Evolutionary conservation across 2,888 invertebrate genomes (phyloP), one percentile per base, ranked within the genome.

Genomic region (Mechanitis messenoides): DNA sequence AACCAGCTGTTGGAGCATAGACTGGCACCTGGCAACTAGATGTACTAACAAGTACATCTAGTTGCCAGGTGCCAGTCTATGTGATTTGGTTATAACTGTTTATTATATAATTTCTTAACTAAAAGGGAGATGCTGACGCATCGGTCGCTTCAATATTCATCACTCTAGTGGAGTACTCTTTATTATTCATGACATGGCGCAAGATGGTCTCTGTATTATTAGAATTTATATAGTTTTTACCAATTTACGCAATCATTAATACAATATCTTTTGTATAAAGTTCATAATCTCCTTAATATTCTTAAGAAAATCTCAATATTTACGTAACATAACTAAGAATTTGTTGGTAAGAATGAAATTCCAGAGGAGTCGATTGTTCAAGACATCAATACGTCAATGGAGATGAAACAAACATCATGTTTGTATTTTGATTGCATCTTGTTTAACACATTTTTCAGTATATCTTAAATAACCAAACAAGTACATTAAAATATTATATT

Each of bases 121-220:
- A 20, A 20, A 20, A 20, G 20, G 20, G 20, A 20, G 56, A 20
- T 50, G 66, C 64, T 66, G 66, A 64, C 62, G 61, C 64, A 64
- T 62, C 61, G 60, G 61, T 63, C 58, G 61, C 54, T 65, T 62
- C 58, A 66, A 60, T 66, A 64, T 64, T 66, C 66, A 66, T 66
- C 62, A 54, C 56, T 61, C 58, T 56, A 61, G 58, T 58, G 50
- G 31, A 62, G 62, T 59, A 47, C 60, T 62, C 57, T 63, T 66
- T 50, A 62, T 59, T 66, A 66, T 64, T 56, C 60, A 66, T 62
- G 42, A 42, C 58, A 54, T 59, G 60, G 45, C n/a, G 28, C 47
- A 31, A 50, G 50, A 50, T 50, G 47, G 12, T 50, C 50, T 50
- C 28, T 50, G 50, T 50, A 31, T 31, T 50, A 50, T 50, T 50